Percentiles rank a stretch among this genome's conserved stretches.
Evolutionary conservation across 2,797 vertebrate species (phyloP).

Genomic region (Heliangelus exortis): DNA sequence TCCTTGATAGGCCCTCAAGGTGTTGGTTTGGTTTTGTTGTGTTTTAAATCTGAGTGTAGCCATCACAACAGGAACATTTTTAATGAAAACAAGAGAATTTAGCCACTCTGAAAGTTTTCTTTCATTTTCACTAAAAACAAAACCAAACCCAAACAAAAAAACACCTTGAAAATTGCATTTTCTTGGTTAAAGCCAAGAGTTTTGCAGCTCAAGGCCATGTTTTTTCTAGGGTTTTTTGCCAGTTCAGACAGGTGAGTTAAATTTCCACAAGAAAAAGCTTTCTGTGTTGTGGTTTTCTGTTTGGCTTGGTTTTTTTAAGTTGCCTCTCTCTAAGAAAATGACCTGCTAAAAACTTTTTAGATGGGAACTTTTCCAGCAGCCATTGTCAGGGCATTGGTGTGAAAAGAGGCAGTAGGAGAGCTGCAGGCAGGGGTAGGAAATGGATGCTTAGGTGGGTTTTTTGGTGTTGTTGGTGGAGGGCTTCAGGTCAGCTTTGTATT

Average conservation of each 20-base stretch:
- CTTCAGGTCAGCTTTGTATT: not conserved
- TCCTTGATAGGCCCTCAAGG: not conserved
- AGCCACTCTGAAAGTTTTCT: not conserved
- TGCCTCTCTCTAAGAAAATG: constrained; percentile 21
- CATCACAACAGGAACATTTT: not conserved
- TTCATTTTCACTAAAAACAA: not conserved
- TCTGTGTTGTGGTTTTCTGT: not conserved
- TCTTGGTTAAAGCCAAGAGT: not conserved
- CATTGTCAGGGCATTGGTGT: not conserved
- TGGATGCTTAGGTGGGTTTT: not conserved
- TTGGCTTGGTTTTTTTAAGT: not conserved
- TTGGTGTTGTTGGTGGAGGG: not conserved
- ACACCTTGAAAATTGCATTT: not conserved
- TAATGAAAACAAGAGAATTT: not conserved
- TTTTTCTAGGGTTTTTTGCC: not conserved
- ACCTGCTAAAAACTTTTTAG: not conserved
- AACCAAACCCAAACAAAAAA: too few relatives aligned
- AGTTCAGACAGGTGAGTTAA: not conserved
- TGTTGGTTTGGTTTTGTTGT: not conserved
- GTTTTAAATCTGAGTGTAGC: not conserved
- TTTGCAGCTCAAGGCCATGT: not conserved
- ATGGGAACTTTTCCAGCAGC: constrained; percentile 1
- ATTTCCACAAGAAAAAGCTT: not conserved
- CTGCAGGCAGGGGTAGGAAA: not conserved
- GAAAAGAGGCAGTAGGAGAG: not conserved